Percentiles rank a stretch among this genome's conserved stretches.
These are phyloP conservation scores for Thamnophis sirtalis DNA, from an alignment of 2,113 vertebrate species.

Conservation along the genomic window DNA sequence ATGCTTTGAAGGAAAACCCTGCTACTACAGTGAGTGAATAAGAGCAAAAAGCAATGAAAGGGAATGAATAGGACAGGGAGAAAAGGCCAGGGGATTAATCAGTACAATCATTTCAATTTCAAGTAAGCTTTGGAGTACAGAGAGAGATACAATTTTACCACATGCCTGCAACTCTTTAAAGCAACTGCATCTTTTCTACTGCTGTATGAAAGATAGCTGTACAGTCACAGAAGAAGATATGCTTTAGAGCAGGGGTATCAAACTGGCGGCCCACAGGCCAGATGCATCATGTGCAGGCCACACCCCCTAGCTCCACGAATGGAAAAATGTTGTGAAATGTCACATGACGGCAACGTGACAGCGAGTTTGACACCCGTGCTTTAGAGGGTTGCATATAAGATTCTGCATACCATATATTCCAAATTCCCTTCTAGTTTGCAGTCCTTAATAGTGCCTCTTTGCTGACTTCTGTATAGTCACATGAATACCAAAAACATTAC, in stretches of 20 bases:
- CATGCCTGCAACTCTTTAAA: not conserved
- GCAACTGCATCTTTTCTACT: not conserved
- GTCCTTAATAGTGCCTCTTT: not conserved
- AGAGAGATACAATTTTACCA: not conserved
- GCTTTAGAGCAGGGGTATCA: not conserved
- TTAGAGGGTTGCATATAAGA: not conserved
- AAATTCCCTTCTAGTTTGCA: not conserved
- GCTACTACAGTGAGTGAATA: not conserved
- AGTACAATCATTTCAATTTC: not conserved
- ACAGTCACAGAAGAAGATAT: not conserved
- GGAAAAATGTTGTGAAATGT: not conserved
- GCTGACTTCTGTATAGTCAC: not conserved
- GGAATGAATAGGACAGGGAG: not conserved
- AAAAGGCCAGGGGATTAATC: not conserved
- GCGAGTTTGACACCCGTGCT: not conserved
- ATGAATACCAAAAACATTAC: not conserved
- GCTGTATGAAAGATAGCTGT: not conserved
- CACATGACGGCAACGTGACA: not conserved
- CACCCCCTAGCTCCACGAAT: not conserved
- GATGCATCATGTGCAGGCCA: not conserved
- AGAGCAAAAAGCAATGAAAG: not conserved
- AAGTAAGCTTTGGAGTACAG: not conserved
- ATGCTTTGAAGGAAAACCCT: not conserved
- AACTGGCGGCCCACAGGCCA: not conserved
- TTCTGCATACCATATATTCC: not conserved